Base-by-base conservation (phyloP, 2,797 vertebrate genomes). In the Coluber constrictor region DNA sequence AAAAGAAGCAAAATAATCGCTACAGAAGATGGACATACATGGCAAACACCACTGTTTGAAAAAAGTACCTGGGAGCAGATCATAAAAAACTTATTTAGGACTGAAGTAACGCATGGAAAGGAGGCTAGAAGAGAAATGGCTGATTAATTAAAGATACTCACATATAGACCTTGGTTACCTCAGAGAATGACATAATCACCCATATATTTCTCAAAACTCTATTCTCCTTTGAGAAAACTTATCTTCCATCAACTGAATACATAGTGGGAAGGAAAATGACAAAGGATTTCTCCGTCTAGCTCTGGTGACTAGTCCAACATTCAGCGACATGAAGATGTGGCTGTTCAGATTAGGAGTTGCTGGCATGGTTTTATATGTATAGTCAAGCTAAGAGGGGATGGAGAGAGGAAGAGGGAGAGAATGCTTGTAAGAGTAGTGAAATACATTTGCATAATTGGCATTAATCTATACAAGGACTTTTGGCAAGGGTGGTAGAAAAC, bases 371-470 rank as follows among this genome's bases (percentile, higher is more conserved):
- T 51, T 54, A 89, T n/a, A 83, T 23, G 25, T 27, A 66, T 25
- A 90, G 79, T 79, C 5, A 25, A 90, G 51, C 27, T 20, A 56
- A 83, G 47, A 83, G 29, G 47, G n/a, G 32, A 13, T 61, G 70
- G 47, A 43, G 37, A 47, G n/a, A 29, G 32, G 37, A 43, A 10
- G 13, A 23, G 11, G 54, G 57, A 63, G 20, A 63, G 66, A 83
- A 29, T 83, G 25, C 18, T 23, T 51, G 61, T n/a, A 37, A 83
- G 15, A 27, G 47, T 25, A 61, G 63, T 74, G 56, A 88, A 91
- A 74, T 86, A 59, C 89, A 93, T 56, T 89, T 90, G 87, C 90
- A 79, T 55, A 79, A 90, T 90, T 90, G 92, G 60, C 51, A 93
- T 70, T 56, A 89, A 57, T 27, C 66, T 89, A 89, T 43, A 66